Evolutionary conservation across 1,140 invertebrate species (phyloP).

Genomic region (Pteromalus puparum): DNA sequence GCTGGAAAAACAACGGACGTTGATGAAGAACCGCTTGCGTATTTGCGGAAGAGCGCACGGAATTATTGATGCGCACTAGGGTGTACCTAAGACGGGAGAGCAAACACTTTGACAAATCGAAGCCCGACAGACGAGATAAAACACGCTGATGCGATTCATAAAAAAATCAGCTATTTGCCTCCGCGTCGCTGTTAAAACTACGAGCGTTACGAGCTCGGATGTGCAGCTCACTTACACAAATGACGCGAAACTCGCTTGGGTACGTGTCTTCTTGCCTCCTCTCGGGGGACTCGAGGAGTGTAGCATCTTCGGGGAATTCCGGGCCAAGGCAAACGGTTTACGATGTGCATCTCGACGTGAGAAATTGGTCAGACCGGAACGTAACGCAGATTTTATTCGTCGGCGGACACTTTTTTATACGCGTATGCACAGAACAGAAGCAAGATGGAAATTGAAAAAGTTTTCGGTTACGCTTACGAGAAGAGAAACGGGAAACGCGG

Average conservation of each 20-base stretch:
- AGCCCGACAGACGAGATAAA: too few species aligned
- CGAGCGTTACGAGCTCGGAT: background rate
- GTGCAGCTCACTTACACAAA: background rate
- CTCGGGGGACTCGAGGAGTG: background rate
- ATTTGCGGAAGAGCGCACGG: too few species aligned
- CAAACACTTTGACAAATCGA: background rate
- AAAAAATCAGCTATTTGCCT: too few species aligned
- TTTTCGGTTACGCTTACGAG: too few species aligned
- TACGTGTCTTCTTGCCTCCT: background rate
- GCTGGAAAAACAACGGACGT: background rate
- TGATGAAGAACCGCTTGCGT: background rate
- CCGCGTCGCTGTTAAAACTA: background rate
- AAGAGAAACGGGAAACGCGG: background rate
- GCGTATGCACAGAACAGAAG: background rate
- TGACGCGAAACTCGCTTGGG: constrained; percentile 2
- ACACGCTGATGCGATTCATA: too few species aligned
- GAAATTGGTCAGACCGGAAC: constrained; percentile 21
- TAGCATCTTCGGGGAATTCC: constrained; percentile 24
- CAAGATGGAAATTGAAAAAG: too few species aligned
- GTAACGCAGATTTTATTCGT: constrained; percentile 33
- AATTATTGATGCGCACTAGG: background rate
- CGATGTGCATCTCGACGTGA: constrained; percentile 34
- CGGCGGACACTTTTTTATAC: too few species aligned
- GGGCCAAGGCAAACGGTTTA: constrained; percentile 28
- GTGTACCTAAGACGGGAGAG: background rate